phyloP scores from a whole-genome alignment of 2,888 invertebrate genomes.

The Chymomyza fuscimana region DNA sequence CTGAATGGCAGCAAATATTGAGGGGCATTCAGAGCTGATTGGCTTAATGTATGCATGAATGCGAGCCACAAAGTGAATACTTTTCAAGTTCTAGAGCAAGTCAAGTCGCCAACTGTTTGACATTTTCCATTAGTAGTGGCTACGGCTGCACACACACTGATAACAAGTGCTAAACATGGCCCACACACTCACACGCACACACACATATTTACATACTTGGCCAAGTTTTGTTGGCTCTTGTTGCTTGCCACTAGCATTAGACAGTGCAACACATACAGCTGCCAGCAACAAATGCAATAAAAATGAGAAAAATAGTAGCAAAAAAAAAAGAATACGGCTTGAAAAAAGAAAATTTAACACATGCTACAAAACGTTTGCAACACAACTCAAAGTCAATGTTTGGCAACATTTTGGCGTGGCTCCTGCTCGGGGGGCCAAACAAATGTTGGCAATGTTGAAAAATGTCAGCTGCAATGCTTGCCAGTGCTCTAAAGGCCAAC shows the following conservation, averaged over 20 bases:
- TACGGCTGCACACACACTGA: neutral
- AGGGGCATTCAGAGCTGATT: constrained; percentile 14
- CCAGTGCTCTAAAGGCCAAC: constrained; percentile 14
- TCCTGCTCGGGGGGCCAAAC: neutral
- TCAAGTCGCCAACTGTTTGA: neutral
- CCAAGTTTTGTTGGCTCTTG: neutral
- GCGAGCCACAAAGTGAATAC: constrained; percentile 4
- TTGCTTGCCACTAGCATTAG: neutral
- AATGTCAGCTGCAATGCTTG: constrained; percentile 52
- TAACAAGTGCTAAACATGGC: neutral
- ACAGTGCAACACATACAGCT: constrained; percentile 7
- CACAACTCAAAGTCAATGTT: constrained; percentile 63
- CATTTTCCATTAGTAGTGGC: neutral
- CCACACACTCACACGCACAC: neutral
- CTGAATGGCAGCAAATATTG: constrained; percentile 14
- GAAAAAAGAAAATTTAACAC: constrained; percentile 6
- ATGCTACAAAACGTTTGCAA: constrained; percentile 41
- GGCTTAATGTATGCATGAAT: constrained; percentile 25
- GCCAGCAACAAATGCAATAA: constrained; percentile 9
- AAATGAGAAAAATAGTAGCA: neutral
- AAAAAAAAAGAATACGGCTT: no score
- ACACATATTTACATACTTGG: neutral
- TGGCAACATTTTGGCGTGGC: constrained; percentile 31
- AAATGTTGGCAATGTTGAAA: constrained; percentile 44
- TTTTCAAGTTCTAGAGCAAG: neutral